Evolutionary conservation across 2,797 vertebrate species (phyloP).

Genomic region (Eupleurogrammus muticus): DNA sequence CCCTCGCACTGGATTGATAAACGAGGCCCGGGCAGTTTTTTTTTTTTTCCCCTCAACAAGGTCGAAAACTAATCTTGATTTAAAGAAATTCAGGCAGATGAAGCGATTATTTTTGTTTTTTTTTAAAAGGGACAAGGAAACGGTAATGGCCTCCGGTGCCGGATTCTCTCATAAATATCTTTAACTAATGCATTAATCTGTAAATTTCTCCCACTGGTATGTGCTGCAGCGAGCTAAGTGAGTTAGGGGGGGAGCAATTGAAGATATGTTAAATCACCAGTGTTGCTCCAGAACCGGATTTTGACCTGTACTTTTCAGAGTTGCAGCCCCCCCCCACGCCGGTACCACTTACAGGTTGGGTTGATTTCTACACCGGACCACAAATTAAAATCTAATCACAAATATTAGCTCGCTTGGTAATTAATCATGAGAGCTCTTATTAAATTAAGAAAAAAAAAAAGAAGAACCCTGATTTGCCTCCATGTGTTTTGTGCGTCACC

Average conservation of each 20-base stretch:
- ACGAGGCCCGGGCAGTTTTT: conserved; percentile 10
- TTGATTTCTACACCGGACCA: conserved; percentile 78
- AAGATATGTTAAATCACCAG: conserved; percentile 32
- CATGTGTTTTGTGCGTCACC: conserved; percentile 41
- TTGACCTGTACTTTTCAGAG: conserved; percentile 56
- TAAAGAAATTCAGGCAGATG: conserved; percentile 10
- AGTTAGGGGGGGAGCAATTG: conserved; percentile 45
- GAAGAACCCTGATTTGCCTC: conserved; percentile 15
- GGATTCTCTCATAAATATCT: conserved; percentile 59
- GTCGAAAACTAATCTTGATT: neutral
- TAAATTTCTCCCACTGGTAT: conserved; percentile 31
- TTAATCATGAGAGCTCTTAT: conserved; percentile 38
- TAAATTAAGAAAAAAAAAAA: conserved; percentile 3
- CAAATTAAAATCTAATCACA: conserved; percentile 66
- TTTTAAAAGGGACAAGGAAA: conserved; percentile 23
- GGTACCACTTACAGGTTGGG: conserved; percentile 61
- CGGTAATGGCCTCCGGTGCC: conserved; percentile 44
- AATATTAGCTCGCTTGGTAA: conserved; percentile 52
- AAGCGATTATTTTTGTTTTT: neutral
- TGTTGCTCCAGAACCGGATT: conserved; percentile 35
- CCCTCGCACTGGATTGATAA: conserved; percentile 18
- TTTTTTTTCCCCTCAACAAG: neutral
- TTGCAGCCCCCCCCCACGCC: conserved; percentile 26
- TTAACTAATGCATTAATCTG: conserved; percentile 74
- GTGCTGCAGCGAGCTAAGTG: conserved; percentile 35